Evolutionary conservation across 2,888 invertebrate genomes (phyloP).

Genomic region (Ctena decussata): DNA sequence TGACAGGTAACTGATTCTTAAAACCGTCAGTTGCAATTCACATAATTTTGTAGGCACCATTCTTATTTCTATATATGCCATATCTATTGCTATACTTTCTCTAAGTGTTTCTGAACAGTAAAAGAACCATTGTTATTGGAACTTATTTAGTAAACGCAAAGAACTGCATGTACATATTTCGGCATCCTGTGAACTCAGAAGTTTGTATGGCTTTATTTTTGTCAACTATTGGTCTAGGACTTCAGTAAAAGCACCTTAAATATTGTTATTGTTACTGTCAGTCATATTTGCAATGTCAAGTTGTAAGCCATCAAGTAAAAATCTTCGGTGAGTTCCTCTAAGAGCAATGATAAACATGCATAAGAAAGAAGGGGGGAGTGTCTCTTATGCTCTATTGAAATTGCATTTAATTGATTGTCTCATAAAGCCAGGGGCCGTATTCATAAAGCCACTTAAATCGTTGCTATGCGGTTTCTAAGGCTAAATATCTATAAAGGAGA

Average conservation of each 20-base stretch:
- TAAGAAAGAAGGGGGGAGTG: too few species aligned
- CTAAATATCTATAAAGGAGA: too few species aligned
- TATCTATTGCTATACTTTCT: background rate
- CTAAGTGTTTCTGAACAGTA: background rate
- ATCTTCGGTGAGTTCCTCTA: too few species aligned
- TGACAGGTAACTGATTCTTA: background rate
- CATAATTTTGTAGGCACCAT: background rate
- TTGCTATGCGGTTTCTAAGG: too few species aligned
- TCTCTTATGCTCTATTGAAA: conserved; percentile 34
- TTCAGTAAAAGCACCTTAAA: conserved; percentile 4
- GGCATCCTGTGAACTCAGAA: background rate
- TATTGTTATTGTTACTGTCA: background rate
- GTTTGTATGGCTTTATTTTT: background rate
- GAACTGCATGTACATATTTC: background rate
- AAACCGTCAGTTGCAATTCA: background rate
- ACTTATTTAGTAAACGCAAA: background rate
- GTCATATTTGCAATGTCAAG: conserved; percentile 25
- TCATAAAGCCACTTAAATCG: too few species aligned
- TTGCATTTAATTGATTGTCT: conserved; percentile 21
- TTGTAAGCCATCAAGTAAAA: conserved; percentile 19
- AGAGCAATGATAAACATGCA: too few species aligned
- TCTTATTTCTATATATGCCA: background rate
- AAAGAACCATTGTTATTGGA: background rate
- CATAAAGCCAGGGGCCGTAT: conserved; percentile 11
- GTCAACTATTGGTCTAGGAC: background rate